These are phyloP conservation scores for Scaptomyza caliginosa DNA, from an alignment of 2,888 invertebrate genomes.

Conservation along the genomic window DNA sequence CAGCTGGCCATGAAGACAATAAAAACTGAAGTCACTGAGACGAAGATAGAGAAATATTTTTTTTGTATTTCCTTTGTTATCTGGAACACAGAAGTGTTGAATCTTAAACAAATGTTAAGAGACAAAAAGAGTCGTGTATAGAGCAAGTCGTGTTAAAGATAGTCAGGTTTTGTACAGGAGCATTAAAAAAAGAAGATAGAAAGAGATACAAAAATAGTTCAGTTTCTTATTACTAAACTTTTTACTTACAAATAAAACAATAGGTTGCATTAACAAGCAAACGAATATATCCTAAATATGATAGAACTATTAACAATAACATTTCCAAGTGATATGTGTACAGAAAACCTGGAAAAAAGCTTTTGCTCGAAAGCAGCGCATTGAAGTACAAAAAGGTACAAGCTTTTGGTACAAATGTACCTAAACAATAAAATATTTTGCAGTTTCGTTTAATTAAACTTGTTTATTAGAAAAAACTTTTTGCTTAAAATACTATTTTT, in stretches of 20 bases:
- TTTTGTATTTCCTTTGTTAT: not conserved
- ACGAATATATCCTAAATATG: too few species aligned
- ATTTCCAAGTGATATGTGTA: too few species aligned
- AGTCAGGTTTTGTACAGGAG: too few species aligned
- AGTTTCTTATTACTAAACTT: too few species aligned
- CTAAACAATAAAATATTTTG: not conserved
- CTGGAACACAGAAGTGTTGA: not conserved
- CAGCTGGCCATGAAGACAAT: conserved; percentile 26
- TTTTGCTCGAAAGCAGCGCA: too few species aligned
- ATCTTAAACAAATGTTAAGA: not conserved
- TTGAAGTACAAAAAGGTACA: not conserved
- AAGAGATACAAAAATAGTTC: too few species aligned
- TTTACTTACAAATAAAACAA: too few species aligned
- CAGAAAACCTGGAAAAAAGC: too few species aligned
- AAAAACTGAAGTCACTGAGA: not conserved
- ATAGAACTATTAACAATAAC: too few species aligned
- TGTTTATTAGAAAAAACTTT: conserved; percentile 20
- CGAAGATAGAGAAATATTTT: not conserved
- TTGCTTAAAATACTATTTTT: conserved; percentile 27
- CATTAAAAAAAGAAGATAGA: too few species aligned
- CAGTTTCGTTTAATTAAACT: not conserved
- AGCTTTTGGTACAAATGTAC: not conserved
- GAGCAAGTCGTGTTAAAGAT: too few species aligned
- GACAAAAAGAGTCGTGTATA: not conserved
- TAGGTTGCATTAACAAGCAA: too few species aligned